Base-by-base conservation (phyloP, 2,888 invertebrate species). In the Syrista parreyssii region DNA sequence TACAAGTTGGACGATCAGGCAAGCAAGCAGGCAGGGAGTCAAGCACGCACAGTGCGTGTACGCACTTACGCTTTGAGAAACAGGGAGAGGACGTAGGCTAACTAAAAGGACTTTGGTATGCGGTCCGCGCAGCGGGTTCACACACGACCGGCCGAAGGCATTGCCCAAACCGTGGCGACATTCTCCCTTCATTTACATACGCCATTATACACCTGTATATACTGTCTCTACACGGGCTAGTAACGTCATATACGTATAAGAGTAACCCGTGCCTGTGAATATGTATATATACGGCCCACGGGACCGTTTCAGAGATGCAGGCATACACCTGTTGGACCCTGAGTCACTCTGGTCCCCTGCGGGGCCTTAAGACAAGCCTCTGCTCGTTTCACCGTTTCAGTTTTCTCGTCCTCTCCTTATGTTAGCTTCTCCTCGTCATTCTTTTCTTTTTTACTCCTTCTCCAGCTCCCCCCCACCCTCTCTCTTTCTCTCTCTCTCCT, bases 121-220 rank as follows among this genome's bases (percentile, higher is more conserved):
- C 89, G 88, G 86, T 86, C 83, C 87, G 86, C 87, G 86, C 85
- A 88, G 86, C 85, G 84, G 87, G 89, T 89, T 90, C 90, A 90
- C 89, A 90, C 89, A 89, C 88, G 85, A 80, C 82, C 83, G 75
- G 69, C 73, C 73, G 77, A 78, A 82, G 78, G 81, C 80, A 84
- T 85, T 83, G 83, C 81, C 86, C 85, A 86, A 87, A 89, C 85
- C 80, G 79, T 78, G 78, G 81, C 84, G 88, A 88, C 87, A 87
- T 87, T 75, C 81, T 82, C 81, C 80, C 81, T 79, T 82, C 84
- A 86, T 88, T 88, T 86, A 86, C 88, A 87, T 88, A 86, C 82
- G 80, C 84, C 84, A 86, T 84, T 83, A 84, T 86, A 86, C 89
- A 88, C 87, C 87, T 87, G 88, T 86, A 81, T 76, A 68, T 79